Base-by-base conservation (phyloP, 2,113 vertebrate species). In the Rattus rattus region DNA sequence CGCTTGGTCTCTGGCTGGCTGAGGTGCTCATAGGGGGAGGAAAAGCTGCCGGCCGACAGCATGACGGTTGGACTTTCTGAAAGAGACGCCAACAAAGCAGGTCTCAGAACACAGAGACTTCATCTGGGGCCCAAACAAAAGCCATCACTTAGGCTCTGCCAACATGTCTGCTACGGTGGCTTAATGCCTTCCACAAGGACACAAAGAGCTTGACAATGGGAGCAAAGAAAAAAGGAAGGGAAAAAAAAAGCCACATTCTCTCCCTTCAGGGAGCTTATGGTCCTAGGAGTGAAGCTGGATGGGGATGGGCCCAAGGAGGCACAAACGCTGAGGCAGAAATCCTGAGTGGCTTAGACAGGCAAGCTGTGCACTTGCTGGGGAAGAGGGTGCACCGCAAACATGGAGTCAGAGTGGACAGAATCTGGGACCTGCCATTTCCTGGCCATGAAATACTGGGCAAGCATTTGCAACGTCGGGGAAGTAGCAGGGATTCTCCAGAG, bases 1-100 rank as follows among this genome's bases (percentile, higher is more conserved):
- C 99, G 99, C 98, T 99, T 99, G 2, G 99, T 99, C 98, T 99
- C 99, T 0, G 99, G 99, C 98, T 99, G 99, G 98, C 99, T 99
- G 96, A 99, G 99, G 97, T 99, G 99, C 84, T 99, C 99, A 0
- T 99, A 99, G 0, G 99, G 99, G 47, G 99, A 99, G 30, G 99
- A 99, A 97, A 99, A 99, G 96, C 99, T 99, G 77, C 99, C 99
- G 0, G 99, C 99, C n/a, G 99, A 99, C 94, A 99, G 98, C 99
- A 99, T 99, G 92, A 99, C 99, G 0, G 99, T 99, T 69, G 99
- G 99, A 90, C 99, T 99, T 97, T 99, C 99, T 99, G 98, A 76
- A 98, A 96, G 87, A n/a, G 19, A 65, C 30, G 14, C 83, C 77
- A 11, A 36, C 17, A 90, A 28, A 0, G 33, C 56, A 43, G 24